Conservation (phyloP, 1,140 invertebrate genomes). For the Colletes latitarsis region DNA sequence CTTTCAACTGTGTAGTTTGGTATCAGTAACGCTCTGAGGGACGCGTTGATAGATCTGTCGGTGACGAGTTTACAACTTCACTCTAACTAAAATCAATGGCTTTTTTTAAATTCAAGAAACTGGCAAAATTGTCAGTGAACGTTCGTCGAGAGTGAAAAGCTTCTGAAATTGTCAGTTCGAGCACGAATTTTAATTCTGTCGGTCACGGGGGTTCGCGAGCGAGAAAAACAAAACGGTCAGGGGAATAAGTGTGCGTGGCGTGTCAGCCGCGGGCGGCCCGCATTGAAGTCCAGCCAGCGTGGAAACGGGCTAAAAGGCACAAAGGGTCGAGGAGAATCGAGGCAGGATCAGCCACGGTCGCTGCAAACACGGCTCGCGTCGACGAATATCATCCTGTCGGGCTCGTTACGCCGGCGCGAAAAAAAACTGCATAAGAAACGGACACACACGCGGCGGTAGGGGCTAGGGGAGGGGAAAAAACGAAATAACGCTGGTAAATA, state of each 20-base stretch:
- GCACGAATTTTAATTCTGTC: no score
- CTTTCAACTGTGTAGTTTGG: background rate
- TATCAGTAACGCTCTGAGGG: no score
- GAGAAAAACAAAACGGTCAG: background rate
- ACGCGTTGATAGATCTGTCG: no score
- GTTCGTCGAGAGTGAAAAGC: no score
- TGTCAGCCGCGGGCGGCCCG: background rate
- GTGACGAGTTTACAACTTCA: no score
- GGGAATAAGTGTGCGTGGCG: background rate
- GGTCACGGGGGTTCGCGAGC: background rate
- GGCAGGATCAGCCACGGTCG: background rate
- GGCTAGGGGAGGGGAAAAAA: background rate
- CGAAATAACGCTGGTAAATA: slow-evolving; percentile 25
- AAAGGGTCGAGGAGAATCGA: background rate
- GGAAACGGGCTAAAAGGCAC: background rate
- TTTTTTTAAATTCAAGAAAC: no score
- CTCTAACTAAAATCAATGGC: no score
- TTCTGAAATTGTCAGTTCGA: no score
- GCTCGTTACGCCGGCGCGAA: slow-evolving; percentile 37
- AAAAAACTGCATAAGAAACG: slow-evolving; percentile 6
- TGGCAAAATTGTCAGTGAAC: no score
- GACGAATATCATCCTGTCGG: slow-evolving; percentile 36
- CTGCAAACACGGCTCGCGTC: background rate
- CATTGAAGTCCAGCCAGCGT: background rate
- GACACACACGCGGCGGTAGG: background rate